Evolutionary conservation across 1,140 invertebrate species (phyloP), one percentile per base, ranked within the genome.

Genomic region (Drosophila dunni): DNA sequence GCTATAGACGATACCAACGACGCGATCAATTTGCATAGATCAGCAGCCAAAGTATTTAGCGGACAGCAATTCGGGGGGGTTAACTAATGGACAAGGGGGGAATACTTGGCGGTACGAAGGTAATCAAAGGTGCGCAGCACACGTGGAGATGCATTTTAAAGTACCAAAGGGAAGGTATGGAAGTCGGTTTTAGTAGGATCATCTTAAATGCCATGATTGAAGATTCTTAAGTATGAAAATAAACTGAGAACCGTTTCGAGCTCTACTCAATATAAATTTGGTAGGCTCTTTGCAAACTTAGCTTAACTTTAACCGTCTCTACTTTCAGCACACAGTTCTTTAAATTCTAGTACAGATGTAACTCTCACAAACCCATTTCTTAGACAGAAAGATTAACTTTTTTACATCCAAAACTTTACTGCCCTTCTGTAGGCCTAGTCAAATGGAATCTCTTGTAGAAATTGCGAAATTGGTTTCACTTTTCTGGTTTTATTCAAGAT

Each of bases 1-100:
- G n/a, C 7, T 15, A 11, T 17, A 9, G 13, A 44, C 20, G 36
- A 15, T 29, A 6, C 3, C 24, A 29, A 29, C 24, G 24, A 29
- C 40, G 40, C 24, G 24, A 36, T 17, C 50, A 56, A 76, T 76
- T 76, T 72, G 69, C 74, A 76, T 76, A 76, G 66, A 76, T 76
- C 74, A 72, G 62, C 57, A 34, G 56, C 48, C 44, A 50, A 51
- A 51, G 11, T 11, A 40, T 38, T 46, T 17, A 34, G 11, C 11
- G 11, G 38, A 15, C 20, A 66, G 29, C 3, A 11, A 42, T n/a
- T n/a, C 29, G 17, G 40, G 58, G 44, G 58, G 33, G 9, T 0
- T 20, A 48, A 29, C 29, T 33, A 61, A 48, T 10, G 10, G 50
- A 9, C n/a, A 29, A 10, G n/a, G 6, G 33, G 13, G 24, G 24